Conservation (phyloP, 2,113 vertebrate genomes). For the Cololabis saira region DNA sequence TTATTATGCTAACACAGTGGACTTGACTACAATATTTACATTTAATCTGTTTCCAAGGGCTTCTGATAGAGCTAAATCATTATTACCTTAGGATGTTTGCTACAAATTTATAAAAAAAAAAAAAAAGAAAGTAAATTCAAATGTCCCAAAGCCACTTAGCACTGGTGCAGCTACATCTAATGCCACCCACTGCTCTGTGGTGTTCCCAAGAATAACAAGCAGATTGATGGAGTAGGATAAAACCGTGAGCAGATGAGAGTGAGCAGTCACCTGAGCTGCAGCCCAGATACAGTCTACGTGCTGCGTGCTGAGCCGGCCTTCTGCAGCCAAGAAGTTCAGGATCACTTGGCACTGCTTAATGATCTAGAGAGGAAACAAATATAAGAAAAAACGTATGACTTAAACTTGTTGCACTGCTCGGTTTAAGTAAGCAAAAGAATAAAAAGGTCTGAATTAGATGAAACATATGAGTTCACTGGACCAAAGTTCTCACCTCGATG, state of each 20-base stretch:
- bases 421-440: background rate
- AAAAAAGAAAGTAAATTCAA: no score
- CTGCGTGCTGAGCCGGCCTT: slow-evolving; percentile 96
- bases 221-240: background rate
- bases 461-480: background rate
- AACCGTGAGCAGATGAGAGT: no score
- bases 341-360: slow-evolving; percentile 99
- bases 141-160: no score
- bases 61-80: no score
- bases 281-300: slow-evolving; percentile 99
- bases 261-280: slow-evolving; percentile 90
- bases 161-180: background rate
- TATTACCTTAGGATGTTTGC: no score
- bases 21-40: no score
- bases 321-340: slow-evolving; percentile 98
- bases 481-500: slow-evolving; percentile 89
- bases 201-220: background rate
- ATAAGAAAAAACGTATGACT: background rate
- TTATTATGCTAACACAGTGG: no score
- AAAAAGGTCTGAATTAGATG: background rate
- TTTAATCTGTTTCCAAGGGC: no score
- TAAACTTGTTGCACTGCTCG: background rate
- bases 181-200: background rate
- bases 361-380: slow-evolving; percentile 84
- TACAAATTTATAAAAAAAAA: no score